Evolutionary conservation across 2,888 invertebrate species (phyloP).

Genomic region (Pantelozetes paolii): DNA sequence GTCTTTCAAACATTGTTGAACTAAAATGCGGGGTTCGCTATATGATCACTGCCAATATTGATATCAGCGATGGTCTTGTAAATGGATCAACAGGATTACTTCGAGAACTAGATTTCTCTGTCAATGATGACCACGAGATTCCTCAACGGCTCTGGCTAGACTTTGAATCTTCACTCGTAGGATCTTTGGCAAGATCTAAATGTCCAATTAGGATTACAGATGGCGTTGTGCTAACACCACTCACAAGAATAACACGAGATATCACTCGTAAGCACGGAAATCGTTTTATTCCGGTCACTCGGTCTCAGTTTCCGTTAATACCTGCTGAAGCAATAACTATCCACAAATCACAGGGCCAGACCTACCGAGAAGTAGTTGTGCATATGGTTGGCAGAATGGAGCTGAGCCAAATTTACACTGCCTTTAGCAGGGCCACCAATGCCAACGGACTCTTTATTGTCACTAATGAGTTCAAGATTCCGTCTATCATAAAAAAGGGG

Average conservation of each 20-base stretch:
- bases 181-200: not conserved
- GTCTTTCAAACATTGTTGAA: not conserved
- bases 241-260: not conserved
- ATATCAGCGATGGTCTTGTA: conserved; percentile 45
- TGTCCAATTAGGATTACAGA: not conserved
- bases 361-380: conserved; percentile 29
- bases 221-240: not conserved
- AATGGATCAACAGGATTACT: conserved; percentile 46
- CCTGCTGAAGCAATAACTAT: conserved; percentile 48
- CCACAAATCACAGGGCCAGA: conserved; percentile 47
- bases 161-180: not conserved
- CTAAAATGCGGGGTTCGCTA: conserved; percentile 41
- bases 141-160: not conserved
- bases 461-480: not conserved
- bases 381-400: not conserved
- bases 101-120: not conserved
- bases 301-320: conserved; percentile 47
- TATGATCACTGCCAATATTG: conserved; percentile 46
- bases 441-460: not conserved
- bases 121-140: not conserved
- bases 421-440: not conserved
- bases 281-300: not conserved
- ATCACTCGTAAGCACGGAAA: not conserved
- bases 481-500: not conserved
- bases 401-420: not conserved